Conservation (phyloP, 2,888 invertebrate genomes). For the Drosophila nigricruria region DNA sequence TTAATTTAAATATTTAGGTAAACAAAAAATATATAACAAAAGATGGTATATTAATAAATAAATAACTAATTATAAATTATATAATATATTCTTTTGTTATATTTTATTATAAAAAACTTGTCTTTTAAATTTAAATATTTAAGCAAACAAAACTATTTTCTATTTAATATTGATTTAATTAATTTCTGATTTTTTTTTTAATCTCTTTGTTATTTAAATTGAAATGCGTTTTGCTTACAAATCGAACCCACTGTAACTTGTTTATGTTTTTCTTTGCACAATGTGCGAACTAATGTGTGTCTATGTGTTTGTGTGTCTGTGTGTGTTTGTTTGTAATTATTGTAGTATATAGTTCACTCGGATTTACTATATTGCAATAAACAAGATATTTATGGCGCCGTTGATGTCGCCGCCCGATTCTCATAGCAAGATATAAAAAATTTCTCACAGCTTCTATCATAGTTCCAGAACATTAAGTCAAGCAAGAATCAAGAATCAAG, state of each 20-base stretch:
- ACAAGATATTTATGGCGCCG: conserved; percentile 42
- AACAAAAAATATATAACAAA: no score
- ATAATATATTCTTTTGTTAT: neutral
- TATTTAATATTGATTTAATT: conserved; percentile 1
- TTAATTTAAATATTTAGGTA: no score
- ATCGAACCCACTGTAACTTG: conserved; percentile 40
- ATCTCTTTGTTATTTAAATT: conserved; percentile 14
- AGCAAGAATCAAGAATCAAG: conserved; percentile 12
- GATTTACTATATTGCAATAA: conserved; percentile 23
- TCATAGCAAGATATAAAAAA: conserved; percentile 12
- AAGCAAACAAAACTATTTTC: neutral
- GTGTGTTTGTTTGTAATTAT: conserved; percentile 5
- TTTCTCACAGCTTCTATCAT: conserved; percentile 25
- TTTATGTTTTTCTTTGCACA: conserved; percentile 27
- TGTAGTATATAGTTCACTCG: conserved; percentile 32
- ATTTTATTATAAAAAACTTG: conserved; percentile 5
- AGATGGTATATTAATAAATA: neutral
- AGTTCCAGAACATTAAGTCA: conserved; percentile 14
- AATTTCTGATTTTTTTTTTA: neutral
- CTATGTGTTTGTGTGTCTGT: neutral
- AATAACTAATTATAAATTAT: neutral
- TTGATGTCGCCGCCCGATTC: conserved; percentile 35
- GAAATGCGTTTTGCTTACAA: conserved; percentile 1
- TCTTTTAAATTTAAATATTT: conserved; percentile 2
- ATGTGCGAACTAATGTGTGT: conserved; percentile 2